Evolutionary conservation across 2,797 vertebrate genomes (phyloP), one percentile per base, ranked within the genome.

Genomic region (Sebastes ruberrimus): DNA sequence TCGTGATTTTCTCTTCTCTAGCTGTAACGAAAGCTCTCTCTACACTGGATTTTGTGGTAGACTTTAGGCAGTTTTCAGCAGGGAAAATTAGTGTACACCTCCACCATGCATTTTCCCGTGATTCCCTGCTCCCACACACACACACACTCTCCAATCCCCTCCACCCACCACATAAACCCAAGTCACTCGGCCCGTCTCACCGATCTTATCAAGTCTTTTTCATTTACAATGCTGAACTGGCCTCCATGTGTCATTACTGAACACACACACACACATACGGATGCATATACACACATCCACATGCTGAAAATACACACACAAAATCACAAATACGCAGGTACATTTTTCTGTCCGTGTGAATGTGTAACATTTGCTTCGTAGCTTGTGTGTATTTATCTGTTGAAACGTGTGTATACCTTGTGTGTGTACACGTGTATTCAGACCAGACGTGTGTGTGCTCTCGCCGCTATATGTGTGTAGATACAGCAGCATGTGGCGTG

Each of bases 161-260:
- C 63, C 55, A n/a, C 76, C 22, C 57, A 61, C 60, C 67, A 82
- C 76, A 85, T 77, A 77, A 84, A 87, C 83, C 81, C 72, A 78
- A 89, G 88, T 91, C 90, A 75, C 84, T 79, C 62, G 67, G 71
- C 71, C 78, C 33, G 46, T 84, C 87, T 91, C 71, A 60, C 61
- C 13, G 88, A 94, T 93, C 85, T 91, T 90, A 94, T 94, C 90
- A 2, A 70, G 57, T 65, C 69, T 70, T 85, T 92, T 94, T 93
- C 82, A 92, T 92, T 92, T 93, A 87, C 89, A 87, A 86, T 86
- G 82, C 85, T 82, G 85, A 93, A 86, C 88, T 68, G 86, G 83
- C 79, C 81, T 80, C 84, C 60, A 2, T 68, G 78, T 87, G 87
- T 84, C 85, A 80, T 90, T 85, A 88, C 33, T 57, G 61, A 66